These are phyloP conservation scores for Nothura maculosa DNA, from an alignment of 2,797 vertebrate genomes.

Conservation along the genomic window DNA sequence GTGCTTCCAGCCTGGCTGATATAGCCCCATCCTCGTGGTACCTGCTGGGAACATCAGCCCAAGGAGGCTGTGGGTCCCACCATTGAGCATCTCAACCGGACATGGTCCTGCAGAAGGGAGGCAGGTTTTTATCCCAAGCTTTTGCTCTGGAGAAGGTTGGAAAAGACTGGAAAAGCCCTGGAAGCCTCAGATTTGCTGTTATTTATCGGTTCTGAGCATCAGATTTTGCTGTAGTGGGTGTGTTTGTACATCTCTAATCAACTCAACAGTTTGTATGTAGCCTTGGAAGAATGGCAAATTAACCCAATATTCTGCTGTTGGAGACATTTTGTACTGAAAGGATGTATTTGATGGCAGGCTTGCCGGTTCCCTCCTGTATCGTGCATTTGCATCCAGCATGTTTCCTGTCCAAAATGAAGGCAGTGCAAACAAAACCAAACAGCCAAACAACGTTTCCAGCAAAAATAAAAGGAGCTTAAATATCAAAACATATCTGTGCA, in stretches of 20 bases:
- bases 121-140: not conserved
- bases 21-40: fast-evolving
- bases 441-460: slow-evolving; percentile 60
- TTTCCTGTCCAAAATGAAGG: slow-evolving; percentile 41
- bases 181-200: not conserved
- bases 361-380: slow-evolving; percentile 55
- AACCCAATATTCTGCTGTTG: slow-evolving; percentile 45
- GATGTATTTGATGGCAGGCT: slow-evolving; percentile 27
- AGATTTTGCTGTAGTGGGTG: not conserved
- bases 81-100: not conserved
- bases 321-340: slow-evolving; percentile 32
- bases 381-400: slow-evolving; percentile 50
- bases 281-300: slow-evolving; percentile 45
- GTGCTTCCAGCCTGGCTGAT: no score
- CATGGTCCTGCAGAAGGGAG: not conserved
- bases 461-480: slow-evolving; percentile 57
- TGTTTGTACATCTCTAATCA: slow-evolving; percentile 56
- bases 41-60: fast-evolving
- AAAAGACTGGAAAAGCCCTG: fast-evolving
- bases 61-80: not conserved
- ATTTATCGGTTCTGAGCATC: not conserved
- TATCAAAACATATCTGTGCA: slow-evolving; percentile 29
- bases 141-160: not conserved
- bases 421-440: slow-evolving; percentile 59
- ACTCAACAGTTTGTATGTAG: slow-evolving; percentile 11